Base-by-base conservation (phyloP, 2,797 vertebrate species). In the Pangasius mekongensis region DNA sequence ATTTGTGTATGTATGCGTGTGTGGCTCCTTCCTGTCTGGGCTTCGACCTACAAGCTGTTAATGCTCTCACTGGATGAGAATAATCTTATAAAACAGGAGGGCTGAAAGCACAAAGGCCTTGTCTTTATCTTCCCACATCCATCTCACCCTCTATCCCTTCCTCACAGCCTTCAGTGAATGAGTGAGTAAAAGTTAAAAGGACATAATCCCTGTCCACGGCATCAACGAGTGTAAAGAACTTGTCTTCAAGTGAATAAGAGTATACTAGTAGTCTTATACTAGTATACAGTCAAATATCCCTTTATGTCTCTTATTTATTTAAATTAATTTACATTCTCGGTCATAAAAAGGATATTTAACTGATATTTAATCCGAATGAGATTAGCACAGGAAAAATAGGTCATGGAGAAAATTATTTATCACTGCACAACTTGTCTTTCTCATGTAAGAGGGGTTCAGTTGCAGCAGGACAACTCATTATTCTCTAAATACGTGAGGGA, bases 401-500 rank as follows among this genome's bases (percentile, higher is more conserved):
- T 83, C 87, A 87, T 36, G 64, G 39, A 27, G 84, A 90, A 86
- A 84, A 83, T 84, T 89, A 84, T 86, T 82, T 86, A 89, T 87
- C 83, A 85, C 54, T 62, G 58, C 64, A 43, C 83, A 71, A 71
- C 56, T 74, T 13, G 49, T 66, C 62, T 83, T 3, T 85, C 69
- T 20, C 22, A 11, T 47, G 27, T 5, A 11, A 83, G 27, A 83
- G 82, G 27, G 30, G 77, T 30, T 87, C 69, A 76, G 33, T 84
- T 52, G 83, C 74, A 84, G 84, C 52, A 62, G 66, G 84, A 81
- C 87, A 43, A 85, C 69, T 90, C 85, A 89, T 93, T 87, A 88
- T 86, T 92, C 73, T 87, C 39, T 76, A 83, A 89, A 74, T 39
- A 33, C 43, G 86, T 8, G 22, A 20, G 54, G 74, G 83, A 56